Base-by-base conservation (phyloP, 1,140 invertebrate genomes). In the Lordiphosa clarofinis region DNA sequence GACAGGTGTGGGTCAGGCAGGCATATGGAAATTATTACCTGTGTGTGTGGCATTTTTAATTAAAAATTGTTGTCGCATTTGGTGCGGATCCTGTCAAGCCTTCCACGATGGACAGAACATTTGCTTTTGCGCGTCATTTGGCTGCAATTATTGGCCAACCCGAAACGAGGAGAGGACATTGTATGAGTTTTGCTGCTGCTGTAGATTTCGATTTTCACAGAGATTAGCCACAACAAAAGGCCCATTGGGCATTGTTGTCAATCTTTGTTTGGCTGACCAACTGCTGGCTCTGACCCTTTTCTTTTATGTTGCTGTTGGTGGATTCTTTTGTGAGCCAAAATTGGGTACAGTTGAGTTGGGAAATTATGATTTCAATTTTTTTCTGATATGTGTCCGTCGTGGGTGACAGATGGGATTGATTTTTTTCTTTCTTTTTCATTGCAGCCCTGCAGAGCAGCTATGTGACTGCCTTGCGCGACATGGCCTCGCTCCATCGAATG, bases 401-500 rank as follows among this genome's bases (percentile, higher is more conserved):
- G 21, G 21, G 21, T 21, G 21, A 21, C 21, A 21, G 21, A 4
- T 21, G 21, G 21, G 21, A n/a, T n/a, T n/a, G n/a, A 21, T 21
- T 21, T 21, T 21, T 21, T 66, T 5, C 4, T 19, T 7, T 8
- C 0, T n/a, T n/a, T n/a, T 31, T 35, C 6, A 7, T 61, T 65
- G 21, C 54, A 87, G 84, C 65, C 5, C 33, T 68, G 37, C 73
- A 82, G 31, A 70, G 46, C 57, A 65, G 52, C 40, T 72, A 57
- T 65, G 39, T 74, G 60, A 40, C 12, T 8, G 65, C 49, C 9
- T 2, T 73, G 15, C 71, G 87, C 0, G 70, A 73, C 11, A 92
- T 91, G 81, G 89, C 90, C 0, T 90, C 91, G 0, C 88, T 95
- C 4, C 55, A 82, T 0, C 90, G 91, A 74, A 93, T 96, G 93